Evolutionary conservation across 64 coral and sea anemone species (phyloP).

Genomic region (Montipora efflorescens): DNA sequence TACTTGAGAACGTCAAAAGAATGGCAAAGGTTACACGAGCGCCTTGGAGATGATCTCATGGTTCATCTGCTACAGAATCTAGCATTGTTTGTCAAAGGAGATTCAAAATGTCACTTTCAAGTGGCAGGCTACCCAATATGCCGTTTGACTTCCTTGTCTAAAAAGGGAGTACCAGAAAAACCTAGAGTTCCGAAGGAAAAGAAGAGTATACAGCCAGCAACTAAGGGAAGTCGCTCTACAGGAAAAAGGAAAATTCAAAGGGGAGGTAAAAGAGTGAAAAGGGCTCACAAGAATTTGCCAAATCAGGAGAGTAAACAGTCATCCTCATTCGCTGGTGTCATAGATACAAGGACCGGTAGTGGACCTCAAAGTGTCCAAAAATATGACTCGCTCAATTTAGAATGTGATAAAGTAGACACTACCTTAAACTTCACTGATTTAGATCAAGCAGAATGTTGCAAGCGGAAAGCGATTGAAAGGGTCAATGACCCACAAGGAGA

Average conservation of each 20-base stretch:
- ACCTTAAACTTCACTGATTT: neutral
- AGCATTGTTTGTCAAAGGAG: conserved; percentile 65
- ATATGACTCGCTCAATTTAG: neutral
- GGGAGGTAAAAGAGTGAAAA: neutral
- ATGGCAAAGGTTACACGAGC: conserved; percentile 80
- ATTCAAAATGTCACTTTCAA: conserved; percentile 76
- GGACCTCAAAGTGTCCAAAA: neutral
- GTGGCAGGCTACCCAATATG: conserved; percentile 70
- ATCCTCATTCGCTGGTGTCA: no score
- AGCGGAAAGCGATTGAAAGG: neutral
- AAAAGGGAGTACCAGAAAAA: neutral
- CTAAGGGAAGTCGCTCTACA: neutral
- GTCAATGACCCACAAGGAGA: neutral
- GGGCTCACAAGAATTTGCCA: neutral
- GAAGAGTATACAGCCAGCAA: neutral
- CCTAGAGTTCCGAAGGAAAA: neutral
- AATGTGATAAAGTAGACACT: neutral
- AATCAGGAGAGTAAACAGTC: neutral
- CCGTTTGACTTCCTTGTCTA: neutral
- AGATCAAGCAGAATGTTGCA: neutral
- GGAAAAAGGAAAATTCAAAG: neutral
- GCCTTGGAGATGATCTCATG: conserved; percentile 88
- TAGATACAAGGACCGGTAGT: neutral
- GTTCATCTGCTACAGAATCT: conserved; percentile 74
- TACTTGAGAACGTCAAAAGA: conserved; percentile 48